These are phyloP conservation scores for Parascotia fuliginaria DNA, from an alignment of 2,888 invertebrate species.

Conservation along the genomic window DNA sequence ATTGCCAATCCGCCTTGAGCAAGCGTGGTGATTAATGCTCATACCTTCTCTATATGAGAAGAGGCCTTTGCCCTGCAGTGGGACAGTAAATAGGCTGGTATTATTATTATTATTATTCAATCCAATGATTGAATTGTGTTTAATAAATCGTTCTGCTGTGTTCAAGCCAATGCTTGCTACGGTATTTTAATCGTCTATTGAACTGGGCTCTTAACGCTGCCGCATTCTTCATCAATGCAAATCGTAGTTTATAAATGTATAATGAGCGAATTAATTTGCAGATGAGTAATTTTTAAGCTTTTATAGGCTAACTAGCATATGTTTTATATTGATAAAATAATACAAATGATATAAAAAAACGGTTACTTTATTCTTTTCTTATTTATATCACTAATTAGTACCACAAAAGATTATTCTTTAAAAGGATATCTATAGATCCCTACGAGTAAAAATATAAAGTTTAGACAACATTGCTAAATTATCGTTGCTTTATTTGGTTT, in stretches of 20 bases:
- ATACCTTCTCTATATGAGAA: too few species aligned
- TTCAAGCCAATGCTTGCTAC: too few species aligned
- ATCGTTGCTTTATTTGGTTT: not conserved
- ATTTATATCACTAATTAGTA: not conserved
- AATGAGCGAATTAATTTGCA: not conserved
- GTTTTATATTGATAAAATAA: not conserved
- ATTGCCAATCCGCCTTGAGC: too few species aligned
- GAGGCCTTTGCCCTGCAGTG: too few species aligned
- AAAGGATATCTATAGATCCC: not conserved
- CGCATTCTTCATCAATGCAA: constrained; percentile 3
- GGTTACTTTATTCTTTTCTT: not conserved
- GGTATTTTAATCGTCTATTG: not conserved
- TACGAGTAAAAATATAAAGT: not conserved
- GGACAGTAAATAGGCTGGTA: too few species aligned
- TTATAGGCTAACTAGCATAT: constrained; percentile 5
- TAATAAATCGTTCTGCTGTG: too few species aligned
- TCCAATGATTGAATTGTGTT: too few species aligned
- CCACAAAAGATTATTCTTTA: not conserved
- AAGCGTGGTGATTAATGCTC: too few species aligned
- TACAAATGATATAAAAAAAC: not conserved
- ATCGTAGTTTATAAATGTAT: not conserved
- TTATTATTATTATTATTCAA: too few species aligned
- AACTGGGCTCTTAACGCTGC: constrained; percentile 1
- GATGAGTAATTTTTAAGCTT: not conserved
- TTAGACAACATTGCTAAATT: not conserved